phyloP scores from a whole-genome alignment of 2,888 invertebrate species.

The Lingula anatina region DNA sequence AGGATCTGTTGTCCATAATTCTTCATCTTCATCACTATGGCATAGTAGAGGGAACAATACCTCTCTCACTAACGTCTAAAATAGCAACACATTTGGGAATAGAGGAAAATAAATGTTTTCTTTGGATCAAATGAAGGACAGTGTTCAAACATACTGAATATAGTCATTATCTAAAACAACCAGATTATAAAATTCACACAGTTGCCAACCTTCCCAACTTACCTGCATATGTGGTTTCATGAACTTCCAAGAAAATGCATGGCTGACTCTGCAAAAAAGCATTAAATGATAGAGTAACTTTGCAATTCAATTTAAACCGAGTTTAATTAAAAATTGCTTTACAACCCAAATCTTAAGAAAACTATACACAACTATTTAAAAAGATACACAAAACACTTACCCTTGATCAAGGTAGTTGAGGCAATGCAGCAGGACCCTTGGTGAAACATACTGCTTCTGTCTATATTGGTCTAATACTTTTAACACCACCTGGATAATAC shows the following conservation, averaged over 20 bases:
- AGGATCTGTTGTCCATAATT: slow-evolving; percentile 92
- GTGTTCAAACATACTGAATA: not conserved
- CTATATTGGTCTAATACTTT: slow-evolving; percentile 77
- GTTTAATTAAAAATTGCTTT: no score
- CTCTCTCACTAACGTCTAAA: slow-evolving; percentile 77
- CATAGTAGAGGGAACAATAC: slow-evolving; percentile 95
- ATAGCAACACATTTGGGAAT: not conserved
- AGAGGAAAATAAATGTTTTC: not conserved
- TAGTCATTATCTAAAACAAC: no score
- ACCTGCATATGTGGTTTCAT: slow-evolving; percentile 89
- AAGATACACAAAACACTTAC: slow-evolving; percentile 20
- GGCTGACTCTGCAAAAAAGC: slow-evolving; percentile 62
- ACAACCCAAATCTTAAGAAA: not conserved
- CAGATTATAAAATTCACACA: no score
- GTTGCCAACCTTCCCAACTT: no score
- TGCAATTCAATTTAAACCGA: no score
- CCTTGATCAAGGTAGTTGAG: slow-evolving; percentile 66
- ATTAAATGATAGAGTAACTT: slow-evolving; percentile 3
- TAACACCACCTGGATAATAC: slow-evolving; percentile 77
- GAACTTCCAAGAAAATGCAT: slow-evolving; percentile 92
- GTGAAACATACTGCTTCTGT: slow-evolving; percentile 78
- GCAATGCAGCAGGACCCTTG: slow-evolving; percentile 87
- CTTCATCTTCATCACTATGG: slow-evolving; percentile 89
- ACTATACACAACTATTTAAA: not conserved
- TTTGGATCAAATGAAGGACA: not conserved